Conservation (phyloP, 2,888 invertebrate genomes). For the Junonia oenone region DNA sequence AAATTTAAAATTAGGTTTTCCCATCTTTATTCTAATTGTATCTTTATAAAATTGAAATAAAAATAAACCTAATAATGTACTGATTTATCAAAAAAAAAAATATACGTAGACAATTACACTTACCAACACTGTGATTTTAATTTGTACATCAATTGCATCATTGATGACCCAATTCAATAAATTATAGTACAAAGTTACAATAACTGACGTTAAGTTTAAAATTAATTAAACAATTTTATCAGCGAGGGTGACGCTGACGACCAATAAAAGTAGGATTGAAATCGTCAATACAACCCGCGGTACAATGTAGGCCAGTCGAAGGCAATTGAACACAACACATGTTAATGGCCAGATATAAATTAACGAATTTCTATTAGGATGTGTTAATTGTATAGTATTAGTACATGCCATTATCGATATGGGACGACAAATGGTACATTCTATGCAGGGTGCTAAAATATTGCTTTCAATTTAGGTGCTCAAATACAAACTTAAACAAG, state of each 20-base stretch:
- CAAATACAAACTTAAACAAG: no score
- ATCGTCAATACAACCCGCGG: constrained; percentile 4
- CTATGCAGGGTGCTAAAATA: no score
- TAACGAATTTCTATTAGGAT: not conserved
- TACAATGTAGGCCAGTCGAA: constrained; percentile 14
- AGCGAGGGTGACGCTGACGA: not conserved
- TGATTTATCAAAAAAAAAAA: no score
- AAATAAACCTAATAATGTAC: no score
- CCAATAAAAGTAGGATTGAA: constrained; percentile 22
- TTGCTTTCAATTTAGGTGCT: no score
- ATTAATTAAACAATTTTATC: not conserved
- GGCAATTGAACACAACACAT: constrained; percentile 15
- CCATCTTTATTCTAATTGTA: no score
- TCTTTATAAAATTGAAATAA: no score
- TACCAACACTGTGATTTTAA: no score
- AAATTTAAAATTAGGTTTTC: no score
- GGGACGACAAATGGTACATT: not conserved
- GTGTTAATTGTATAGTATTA: not conserved
- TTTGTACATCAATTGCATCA: no score
- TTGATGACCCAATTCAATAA: not conserved
- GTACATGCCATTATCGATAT: not conserved
- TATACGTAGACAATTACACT: no score
- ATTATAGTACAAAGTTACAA: no score
- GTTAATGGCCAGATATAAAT: constrained; percentile 17
- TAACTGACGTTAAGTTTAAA: not conserved